These are phyloP conservation scores for Rattus rattus DNA, from an alignment of 2,113 vertebrate genomes.

Conservation along the genomic window DNA sequence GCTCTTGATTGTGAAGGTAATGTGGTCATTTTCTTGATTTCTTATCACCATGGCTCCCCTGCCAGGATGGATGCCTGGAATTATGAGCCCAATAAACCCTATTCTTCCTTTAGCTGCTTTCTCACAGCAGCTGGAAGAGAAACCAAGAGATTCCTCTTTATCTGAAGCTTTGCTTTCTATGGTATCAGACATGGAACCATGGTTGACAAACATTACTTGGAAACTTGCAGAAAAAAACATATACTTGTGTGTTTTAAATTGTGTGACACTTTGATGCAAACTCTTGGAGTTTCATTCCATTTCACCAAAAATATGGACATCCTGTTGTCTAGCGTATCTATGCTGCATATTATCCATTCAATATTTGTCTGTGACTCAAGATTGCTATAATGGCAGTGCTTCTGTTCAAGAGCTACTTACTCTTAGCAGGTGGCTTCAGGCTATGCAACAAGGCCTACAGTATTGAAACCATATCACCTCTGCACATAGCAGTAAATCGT, in stretches of 20 bases:
- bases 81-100: background rate
- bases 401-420: background rate
- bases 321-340: background rate
- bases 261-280: background rate
- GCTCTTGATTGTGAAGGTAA: background rate
- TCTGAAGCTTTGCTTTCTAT: background rate
- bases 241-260: background rate
- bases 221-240: background rate
- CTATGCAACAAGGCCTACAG: background rate
- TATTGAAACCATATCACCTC: background rate
- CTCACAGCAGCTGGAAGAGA: background rate
- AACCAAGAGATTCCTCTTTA: background rate
- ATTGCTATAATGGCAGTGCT: too few species aligned
- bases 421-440: background rate
- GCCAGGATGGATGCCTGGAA: background rate
- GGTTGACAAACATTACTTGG: background rate
- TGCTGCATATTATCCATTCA: background rate
- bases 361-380: background rate
- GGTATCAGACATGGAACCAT: background rate
- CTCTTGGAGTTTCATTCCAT: background rate
- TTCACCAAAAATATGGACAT: background rate
- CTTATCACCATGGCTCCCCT: background rate
- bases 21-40: background rate
- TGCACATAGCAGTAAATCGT: too few species aligned
- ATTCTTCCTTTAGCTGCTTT: background rate